Evolutionary conservation across 2,888 invertebrate species (phyloP).

Genomic region (Rugalucina vietnamica): DNA sequence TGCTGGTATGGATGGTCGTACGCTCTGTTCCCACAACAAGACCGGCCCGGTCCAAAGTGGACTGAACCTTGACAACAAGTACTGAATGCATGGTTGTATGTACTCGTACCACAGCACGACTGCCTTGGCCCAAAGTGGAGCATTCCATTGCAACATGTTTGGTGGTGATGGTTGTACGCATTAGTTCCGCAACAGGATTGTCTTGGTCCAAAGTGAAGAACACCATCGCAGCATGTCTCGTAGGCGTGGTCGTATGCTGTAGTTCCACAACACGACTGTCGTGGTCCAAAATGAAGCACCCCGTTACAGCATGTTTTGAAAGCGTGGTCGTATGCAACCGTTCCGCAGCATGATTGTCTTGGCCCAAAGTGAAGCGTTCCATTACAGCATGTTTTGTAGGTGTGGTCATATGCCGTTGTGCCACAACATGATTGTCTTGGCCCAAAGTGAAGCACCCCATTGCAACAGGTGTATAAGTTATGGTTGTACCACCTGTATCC

Average conservation of each 20-base stretch:
- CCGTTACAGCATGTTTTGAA: background rate
- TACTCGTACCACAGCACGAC: slow-evolving; percentile 7
- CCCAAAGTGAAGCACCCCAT: background rate
- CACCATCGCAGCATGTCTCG: slow-evolving; percentile 2
- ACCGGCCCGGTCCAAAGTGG: background rate
- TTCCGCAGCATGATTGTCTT: slow-evolving; percentile 8
- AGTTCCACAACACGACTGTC: background rate
- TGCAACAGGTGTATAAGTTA: background rate
- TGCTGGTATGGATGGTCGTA: background rate
- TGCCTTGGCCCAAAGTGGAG: background rate
- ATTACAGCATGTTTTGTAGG: background rate
- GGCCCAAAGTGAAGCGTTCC: background rate
- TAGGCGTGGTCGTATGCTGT: background rate
- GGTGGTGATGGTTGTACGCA: background rate
- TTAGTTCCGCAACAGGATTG: slow-evolving; percentile 4
- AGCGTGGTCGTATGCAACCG: background rate
- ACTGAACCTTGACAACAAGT: background rate
- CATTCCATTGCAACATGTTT: background rate
- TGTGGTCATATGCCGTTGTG: background rate
- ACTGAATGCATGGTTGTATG: background rate
- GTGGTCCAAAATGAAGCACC: background rate
- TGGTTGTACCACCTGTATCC: background rate
- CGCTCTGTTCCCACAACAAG: background rate
- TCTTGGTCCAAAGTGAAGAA: background rate
- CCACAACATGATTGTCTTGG: background rate